Evolutionary conservation across 2,888 invertebrate genomes (phyloP), one percentile per base, ranked within the genome.

Genomic region (Rhimphoctona megacephalus): DNA sequence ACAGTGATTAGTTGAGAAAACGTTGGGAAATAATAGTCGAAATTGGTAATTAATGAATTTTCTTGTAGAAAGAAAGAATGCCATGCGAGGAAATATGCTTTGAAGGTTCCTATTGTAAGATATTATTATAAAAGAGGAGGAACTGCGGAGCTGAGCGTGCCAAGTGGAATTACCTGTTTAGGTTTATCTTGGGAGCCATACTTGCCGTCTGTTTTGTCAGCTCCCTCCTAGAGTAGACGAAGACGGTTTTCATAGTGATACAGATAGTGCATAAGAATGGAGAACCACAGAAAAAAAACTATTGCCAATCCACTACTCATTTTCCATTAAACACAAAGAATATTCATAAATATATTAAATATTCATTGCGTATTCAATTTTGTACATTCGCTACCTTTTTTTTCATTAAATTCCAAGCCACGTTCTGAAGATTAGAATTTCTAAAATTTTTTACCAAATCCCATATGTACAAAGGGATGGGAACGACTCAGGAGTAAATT

Each of bases 171-270:
- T 93, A 97, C 95, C 94, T 98, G 98, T 92, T 98, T 98, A 5
- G 98, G 98, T 94, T 98, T 98, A 92, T 98, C 98, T 94, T 98
- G 98, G 83, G 97, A 97, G 43, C 98, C 98, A 94, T 98, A 98
- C 94, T 99, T 99, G 89, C 98, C 96, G 92, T 99, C 99, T 85
- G 95, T 93, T 94, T 98, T 98, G 19, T 98, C 98, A 95, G 98
- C 97, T 91, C 98, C 97, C 93, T 98, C 98, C 94, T 98, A 93
- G 92, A 92, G 88, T 91, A 92, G 64, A 93, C 88, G 89, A 93
- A 89, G 83, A 87, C 67, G 82, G 81, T 79, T 81, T 83, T 85
- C 83, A 89, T 72, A 83, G 86, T 84, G 79, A 80, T 85, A 79
- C 64, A 87, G 74, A 61, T 61, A 66, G 81, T 64, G 83, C 73